Evolutionary conservation across 2,113 vertebrate species (phyloP).

Genomic region (Microcebus murinus): DNA sequence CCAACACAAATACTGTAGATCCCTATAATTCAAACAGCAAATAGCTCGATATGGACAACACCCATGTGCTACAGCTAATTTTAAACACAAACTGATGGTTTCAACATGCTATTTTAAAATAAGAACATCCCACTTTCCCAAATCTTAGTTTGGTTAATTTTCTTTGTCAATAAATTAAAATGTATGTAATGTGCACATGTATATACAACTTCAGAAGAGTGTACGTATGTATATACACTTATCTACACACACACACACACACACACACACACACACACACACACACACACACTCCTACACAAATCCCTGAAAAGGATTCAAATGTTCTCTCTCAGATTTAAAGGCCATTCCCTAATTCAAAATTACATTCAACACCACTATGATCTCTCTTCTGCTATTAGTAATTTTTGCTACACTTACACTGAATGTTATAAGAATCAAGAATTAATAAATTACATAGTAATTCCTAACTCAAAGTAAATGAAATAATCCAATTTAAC

Average conservation of each 20-base stretch:
- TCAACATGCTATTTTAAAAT: slow-evolving; percentile 64
- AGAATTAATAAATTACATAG: slow-evolving; percentile 55
- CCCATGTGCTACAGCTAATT: slow-evolving; percentile 67
- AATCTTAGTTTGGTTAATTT: slow-evolving; percentile 73
- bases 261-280: slow-evolving; percentile 13
- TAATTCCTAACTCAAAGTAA: slow-evolving; percentile 56
- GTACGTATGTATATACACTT: slow-evolving; percentile 61
- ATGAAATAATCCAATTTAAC: slow-evolving; percentile 63
- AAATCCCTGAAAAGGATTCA: slow-evolving; percentile 77
- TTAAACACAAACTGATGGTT: slow-evolving; percentile 70
- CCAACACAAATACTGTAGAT: slow-evolving; percentile 69
- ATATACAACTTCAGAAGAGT: slow-evolving; percentile 73
- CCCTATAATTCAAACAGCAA: slow-evolving; percentile 71
- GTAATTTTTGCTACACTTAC: slow-evolving; percentile 68
- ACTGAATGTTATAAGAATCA: slow-evolving; percentile 62
- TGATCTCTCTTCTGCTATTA: slow-evolving; percentile 53
- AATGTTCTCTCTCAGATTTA: slow-evolving; percentile 77
- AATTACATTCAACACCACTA: slow-evolving; percentile 79
- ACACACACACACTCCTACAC: slow-evolving; percentile 31
- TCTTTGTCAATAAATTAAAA: slow-evolving; percentile 82
- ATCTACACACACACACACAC: slow-evolving; percentile 47
- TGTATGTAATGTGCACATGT: slow-evolving; percentile 74
- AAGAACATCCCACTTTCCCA: slow-evolving; percentile 66
- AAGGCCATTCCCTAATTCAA: slow-evolving; percentile 76
- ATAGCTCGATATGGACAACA: slow-evolving; percentile 55